Conservation (phyloP, 2,797 vertebrate species). For the Micromesistius poutassou region DNA sequence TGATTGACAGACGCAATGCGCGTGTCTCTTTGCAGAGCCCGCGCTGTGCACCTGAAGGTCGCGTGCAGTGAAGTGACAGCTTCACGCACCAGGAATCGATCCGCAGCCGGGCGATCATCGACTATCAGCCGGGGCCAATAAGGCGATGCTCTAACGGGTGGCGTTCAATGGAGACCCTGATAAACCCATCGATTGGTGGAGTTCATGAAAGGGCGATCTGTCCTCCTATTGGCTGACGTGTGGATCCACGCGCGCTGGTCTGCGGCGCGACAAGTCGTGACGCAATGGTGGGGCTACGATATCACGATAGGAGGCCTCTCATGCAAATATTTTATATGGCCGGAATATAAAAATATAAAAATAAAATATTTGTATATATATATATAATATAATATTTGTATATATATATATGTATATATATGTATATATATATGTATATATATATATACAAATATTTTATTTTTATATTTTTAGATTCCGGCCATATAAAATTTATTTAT, state of each 20-base stretch:
- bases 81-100: constrained; percentile 67
- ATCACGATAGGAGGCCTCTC: too few relatives aligned
- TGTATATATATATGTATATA: too few relatives aligned
- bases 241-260: not conserved
- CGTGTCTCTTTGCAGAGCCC: constrained; percentile 43
- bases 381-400: too few relatives aligned
- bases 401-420: too few relatives aligned
- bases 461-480: too few relatives aligned
- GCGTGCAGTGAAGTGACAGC: constrained; percentile 68
- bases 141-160: constrained; percentile 71
- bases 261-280: not conserved
- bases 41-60: constrained; percentile 56
- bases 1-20: constrained; percentile 25
- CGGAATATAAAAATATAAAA: too few relatives aligned
- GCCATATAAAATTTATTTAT: too few relatives aligned
- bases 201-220: constrained; percentile 4
- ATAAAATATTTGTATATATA: too few relatives aligned
- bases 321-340: too few relatives aligned
- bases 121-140: constrained; percentile 67
- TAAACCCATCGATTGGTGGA: not conserved
- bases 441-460: too few relatives aligned
- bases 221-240: not conserved
- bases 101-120: constrained; percentile 70
- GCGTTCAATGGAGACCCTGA: not conserved
- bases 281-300: not conserved